Evolutionary conservation across 2,888 invertebrate species (phyloP).

Genomic region (Tetragonisca angustula): DNA sequence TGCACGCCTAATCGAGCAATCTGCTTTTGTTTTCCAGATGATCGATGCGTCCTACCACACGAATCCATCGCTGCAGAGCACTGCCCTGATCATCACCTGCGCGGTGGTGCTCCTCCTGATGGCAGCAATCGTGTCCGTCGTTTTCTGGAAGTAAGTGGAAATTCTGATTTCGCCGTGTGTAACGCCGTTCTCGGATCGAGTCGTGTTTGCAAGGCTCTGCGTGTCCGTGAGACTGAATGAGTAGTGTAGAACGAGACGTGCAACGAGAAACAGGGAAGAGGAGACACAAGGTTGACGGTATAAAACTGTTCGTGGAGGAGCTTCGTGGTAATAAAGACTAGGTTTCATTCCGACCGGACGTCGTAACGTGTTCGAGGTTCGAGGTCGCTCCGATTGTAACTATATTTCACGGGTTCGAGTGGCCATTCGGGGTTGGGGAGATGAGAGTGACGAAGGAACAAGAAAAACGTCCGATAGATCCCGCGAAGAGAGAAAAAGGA

Average conservation of each 20-base stretch:
- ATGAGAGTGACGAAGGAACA: neutral
- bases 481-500: neutral
- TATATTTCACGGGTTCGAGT: constrained; percentile 68
- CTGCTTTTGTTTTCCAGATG: constrained; percentile 88
- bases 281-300: neutral
- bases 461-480: neutral
- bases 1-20: constrained; percentile 41
- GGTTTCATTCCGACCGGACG: constrained; percentile 62
- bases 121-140: constrained; percentile 91
- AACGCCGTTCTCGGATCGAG: neutral
- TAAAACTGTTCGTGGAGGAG: constrained; percentile 44
- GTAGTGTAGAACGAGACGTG: neutral
- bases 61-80: constrained; percentile 93
- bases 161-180: neutral
- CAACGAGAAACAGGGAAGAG: neutral
- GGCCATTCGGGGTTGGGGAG: constrained; percentile 18
- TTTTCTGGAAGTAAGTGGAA: constrained; percentile 94
- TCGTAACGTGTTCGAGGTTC: constrained; percentile 59
- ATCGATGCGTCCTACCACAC: constrained; percentile 95
- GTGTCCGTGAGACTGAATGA: no score
- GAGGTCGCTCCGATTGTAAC: constrained; percentile 61
- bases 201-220: neutral
- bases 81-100: constrained; percentile 93
- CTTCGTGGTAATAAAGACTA: constrained; percentile 59
- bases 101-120: constrained; percentile 91